phyloP scores from a whole-genome alignment of 2,797 vertebrate species.

The Aulostomus chinensis region DNA sequence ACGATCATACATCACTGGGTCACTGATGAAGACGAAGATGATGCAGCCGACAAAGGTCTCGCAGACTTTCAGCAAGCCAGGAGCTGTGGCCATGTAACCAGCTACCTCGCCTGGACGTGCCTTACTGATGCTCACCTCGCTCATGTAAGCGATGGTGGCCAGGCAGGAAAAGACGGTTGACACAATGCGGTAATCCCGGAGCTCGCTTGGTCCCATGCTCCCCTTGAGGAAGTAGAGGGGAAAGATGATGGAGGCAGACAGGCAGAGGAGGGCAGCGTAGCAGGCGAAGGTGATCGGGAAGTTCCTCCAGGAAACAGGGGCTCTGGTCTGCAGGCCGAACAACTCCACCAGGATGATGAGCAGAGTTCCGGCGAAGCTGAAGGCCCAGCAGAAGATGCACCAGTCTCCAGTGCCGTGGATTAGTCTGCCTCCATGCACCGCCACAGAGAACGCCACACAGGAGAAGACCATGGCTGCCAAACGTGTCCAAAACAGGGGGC shows the following conservation, averaged over 20 bases:
- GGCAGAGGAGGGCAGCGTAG: slow-evolving; percentile 87
- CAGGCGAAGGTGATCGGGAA: slow-evolving; percentile 92
- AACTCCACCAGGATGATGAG: slow-evolving; percentile 87
- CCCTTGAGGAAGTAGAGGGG: slow-evolving; percentile 83
- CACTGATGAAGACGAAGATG: slow-evolving; percentile 88
- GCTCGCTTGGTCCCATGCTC: not conserved
- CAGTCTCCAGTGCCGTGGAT: slow-evolving; percentile 74
- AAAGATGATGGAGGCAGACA: slow-evolving; percentile 89
- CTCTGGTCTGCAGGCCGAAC: slow-evolving; percentile 80
- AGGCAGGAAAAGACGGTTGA: slow-evolving; percentile 85
- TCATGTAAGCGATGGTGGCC: slow-evolving; percentile 84
- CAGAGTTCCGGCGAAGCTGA: slow-evolving; percentile 86
- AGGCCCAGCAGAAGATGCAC: slow-evolving; percentile 92
- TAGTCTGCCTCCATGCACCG: slow-evolving; percentile 71
- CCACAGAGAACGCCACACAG: slow-evolving; percentile 87
- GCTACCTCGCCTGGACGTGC: slow-evolving; percentile 87
- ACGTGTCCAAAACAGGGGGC: slow-evolving; percentile 83
- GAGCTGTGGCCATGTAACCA: slow-evolving; percentile 91
- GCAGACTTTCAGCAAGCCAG: slow-evolving; percentile 88
- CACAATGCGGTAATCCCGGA: slow-evolving; percentile 76
- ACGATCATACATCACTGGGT: slow-evolving; percentile 45
- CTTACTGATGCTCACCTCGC: slow-evolving; percentile 87
- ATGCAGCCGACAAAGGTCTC: slow-evolving; percentile 91
- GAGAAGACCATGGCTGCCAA: slow-evolving; percentile 82
- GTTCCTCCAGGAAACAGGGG: slow-evolving; percentile 90